Evolutionary conservation across 2,113 vertebrate genomes (phyloP), one percentile per base, ranked within the genome.

Genomic region (Crotophaga sulcirostris): DNA sequence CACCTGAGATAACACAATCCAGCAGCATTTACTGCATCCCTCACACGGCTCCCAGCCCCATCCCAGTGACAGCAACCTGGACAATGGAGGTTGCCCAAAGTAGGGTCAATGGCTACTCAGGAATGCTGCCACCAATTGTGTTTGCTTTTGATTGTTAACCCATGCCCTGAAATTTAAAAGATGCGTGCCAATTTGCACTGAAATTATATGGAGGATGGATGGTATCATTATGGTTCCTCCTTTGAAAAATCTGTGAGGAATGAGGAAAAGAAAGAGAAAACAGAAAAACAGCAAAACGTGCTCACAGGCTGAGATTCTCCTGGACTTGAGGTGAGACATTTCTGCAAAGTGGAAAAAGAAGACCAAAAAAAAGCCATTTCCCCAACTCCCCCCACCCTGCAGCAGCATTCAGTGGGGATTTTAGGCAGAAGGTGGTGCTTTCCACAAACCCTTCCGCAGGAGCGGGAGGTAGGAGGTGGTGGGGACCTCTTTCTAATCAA

Each of bases 21-120:
- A 0, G 42, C 2, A 1, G 42, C 3, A 0, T 33, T 40, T 2
- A 3, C 23, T 2, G 2, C 47, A 47, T 79, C 45, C 58, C 45
- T 47, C 8, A 4, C 25, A 3, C 0, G 1, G 62, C 78, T 82
- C 69, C 64, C 49, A 77, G 56, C 34, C 55, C 55, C 14, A 0
- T 49, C 64, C 74, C 68, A 40, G 52, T 5, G 0, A 59, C 59
- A 59, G 67, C 38, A 67, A 11, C 29, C 14, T 5, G 26, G 45
- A 28, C 40, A 51, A 49, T 0, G 2, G 49, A 51, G 23, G 47
- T n/a, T 82, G 56, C 81, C 87, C 76, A 58, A 70, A 52, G 75
- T 1, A 58, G 33, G 49, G 33, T 20, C n/a, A 24, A 14, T 15
- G 31, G 42, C 73, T 74, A 21, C 49, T 58, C 21, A 10, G 38